Percentiles rank a stretch among this genome's conserved stretches.
Evolutionary conservation across 2,888 invertebrate species (phyloP).

Genomic region (Globia sparganii): DNA sequence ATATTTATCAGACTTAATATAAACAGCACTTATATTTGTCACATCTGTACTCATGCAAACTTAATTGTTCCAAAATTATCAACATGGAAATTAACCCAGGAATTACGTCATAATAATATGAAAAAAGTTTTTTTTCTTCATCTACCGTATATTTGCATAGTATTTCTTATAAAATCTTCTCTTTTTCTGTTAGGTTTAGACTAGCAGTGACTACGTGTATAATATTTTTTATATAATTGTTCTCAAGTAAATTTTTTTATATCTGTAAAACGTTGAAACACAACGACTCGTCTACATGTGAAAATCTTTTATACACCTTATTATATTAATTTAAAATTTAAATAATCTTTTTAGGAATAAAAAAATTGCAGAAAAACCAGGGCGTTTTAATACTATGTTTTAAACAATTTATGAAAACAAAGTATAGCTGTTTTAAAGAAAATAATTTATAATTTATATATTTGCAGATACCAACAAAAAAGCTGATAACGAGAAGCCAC

Average conservation of each 20-base stretch:
- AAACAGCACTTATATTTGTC: neutral
- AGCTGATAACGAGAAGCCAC: constrained; percentile 52
- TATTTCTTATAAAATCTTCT: neutral
- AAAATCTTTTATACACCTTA: neutral
- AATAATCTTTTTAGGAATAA: neutral
- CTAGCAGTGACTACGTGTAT: neutral
- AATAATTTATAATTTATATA: constrained; percentile 28
- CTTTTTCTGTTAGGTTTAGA: neutral
- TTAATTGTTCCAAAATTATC: neutral
- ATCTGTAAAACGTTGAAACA: neutral
- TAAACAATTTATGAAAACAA: neutral
- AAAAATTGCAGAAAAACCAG: neutral
- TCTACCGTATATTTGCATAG: neutral
- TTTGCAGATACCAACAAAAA: constrained; percentile 34
- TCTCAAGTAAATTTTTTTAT: neutral
- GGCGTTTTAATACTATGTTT: neutral
- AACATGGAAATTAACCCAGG: neutral
- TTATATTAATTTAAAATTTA: neutral
- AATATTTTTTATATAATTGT: neutral
- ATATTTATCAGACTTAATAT: no score
- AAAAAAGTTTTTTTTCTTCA: neutral
- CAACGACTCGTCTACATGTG: neutral
- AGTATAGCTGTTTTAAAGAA: constrained; percentile 1
- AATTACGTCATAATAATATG: neutral
- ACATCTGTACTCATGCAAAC: no score